A percentile compares a stretch with the other conserved stretches of the same genome.
These are phyloP conservation scores for Acanthisitta chloris DNA, from an alignment of 2,113 vertebrate species.

Conservation along the genomic window DNA sequence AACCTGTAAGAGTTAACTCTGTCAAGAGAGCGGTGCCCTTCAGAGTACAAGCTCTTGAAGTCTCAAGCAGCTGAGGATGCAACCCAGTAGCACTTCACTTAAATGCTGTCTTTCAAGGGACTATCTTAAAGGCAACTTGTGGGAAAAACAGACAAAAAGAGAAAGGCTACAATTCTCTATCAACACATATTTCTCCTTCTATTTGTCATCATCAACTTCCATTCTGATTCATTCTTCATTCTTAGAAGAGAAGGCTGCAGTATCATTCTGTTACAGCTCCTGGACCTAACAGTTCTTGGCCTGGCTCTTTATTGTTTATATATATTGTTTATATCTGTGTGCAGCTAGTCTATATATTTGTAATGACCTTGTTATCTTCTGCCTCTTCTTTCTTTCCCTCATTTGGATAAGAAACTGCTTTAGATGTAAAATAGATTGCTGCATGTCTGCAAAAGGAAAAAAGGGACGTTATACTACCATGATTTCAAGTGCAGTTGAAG, in stretches of 20 bases:
- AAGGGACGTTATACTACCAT: neutral
- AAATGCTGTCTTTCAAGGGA: neutral
- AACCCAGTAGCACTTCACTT: neutral
- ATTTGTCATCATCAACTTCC: neutral
- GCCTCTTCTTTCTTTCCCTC: constrained; percentile 1
- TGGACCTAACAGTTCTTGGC: neutral
- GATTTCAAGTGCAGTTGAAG: neutral
- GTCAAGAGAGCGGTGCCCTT: neutral
- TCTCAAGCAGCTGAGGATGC: neutral
- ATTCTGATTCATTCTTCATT: neutral
- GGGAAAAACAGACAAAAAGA: neutral
- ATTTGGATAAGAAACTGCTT: constrained; percentile 3
- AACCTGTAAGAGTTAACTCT: neutral
- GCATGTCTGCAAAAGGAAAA: constrained; percentile 12
- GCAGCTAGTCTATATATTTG: neutral
- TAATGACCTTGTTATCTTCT: constrained; percentile 3
- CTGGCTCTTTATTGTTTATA: no score
- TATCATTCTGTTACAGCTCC: neutral
- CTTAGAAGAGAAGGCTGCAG: neutral
- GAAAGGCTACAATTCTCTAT: neutral
- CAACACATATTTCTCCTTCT: neutral
- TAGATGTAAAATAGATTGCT: constrained; percentile 13
- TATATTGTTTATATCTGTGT: neutral
- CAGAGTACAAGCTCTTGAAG: neutral
- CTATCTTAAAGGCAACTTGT: neutral